These are phyloP conservation scores for Pandemis cinnamomeana DNA, from an alignment of 2,888 invertebrate species.

Conservation along the genomic window DNA sequence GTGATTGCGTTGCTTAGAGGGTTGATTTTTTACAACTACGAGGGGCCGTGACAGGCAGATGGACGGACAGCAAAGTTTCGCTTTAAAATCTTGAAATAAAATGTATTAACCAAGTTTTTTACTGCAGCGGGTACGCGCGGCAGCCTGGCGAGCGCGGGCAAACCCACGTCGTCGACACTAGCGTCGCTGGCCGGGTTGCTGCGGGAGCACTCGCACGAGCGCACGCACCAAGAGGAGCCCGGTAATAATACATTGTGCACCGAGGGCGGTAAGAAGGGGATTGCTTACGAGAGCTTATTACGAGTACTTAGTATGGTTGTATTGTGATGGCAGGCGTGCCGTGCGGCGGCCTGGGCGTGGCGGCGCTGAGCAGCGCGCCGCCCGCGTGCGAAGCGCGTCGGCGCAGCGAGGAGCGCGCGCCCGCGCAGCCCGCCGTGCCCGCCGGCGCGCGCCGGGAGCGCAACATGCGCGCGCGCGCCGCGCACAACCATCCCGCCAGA, in stretches of 20 bases:
- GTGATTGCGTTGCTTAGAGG: no score
- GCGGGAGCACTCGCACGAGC: slow-evolving; percentile 81
- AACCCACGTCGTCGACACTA: slow-evolving; percentile 94
- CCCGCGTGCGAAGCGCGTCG: slow-evolving; percentile 50
- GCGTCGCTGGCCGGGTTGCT: slow-evolving; percentile 90
- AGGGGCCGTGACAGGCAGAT: no score
- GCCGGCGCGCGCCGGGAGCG: slow-evolving; percentile 54
- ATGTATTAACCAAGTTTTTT: not conserved
- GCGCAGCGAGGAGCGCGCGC: slow-evolving; percentile 53
- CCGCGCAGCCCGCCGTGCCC: slow-evolving; percentile 48
- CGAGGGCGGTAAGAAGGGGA: no score
- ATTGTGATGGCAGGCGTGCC: not conserved
- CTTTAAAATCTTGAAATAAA: no score
- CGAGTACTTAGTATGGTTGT: no score
- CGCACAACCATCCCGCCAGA: slow-evolving; percentile 50
- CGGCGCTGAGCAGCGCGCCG: slow-evolving; percentile 35
- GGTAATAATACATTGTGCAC: slow-evolving; percentile 44
- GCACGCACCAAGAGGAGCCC: slow-evolving; percentile 58
- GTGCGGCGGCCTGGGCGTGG: not conserved
- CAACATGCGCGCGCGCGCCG: slow-evolving; percentile 58
- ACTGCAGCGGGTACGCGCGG: slow-evolving; percentile 88
- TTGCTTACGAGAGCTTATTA: no score
- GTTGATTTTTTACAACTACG: no score
- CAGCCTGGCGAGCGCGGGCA: slow-evolving; percentile 93
- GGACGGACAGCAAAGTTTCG: no score